Conservation (phyloP, 2,113 vertebrate genomes). For the Aegotheles bennettii region DNA sequence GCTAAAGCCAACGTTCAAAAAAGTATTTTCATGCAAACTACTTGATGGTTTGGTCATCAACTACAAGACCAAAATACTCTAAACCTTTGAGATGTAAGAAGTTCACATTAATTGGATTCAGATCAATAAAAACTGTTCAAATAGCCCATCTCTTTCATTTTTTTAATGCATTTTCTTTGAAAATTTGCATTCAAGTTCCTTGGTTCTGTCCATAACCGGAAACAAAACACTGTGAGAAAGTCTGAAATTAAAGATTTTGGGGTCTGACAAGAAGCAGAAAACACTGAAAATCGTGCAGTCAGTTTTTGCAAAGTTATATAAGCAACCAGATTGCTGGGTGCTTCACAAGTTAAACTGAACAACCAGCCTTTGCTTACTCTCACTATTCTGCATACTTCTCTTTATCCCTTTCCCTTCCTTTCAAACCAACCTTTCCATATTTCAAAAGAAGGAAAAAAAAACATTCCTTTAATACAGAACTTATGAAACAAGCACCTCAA, state of each 20-base stretch:
- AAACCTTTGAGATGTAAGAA: background rate
- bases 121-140: background rate
- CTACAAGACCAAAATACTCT: background rate
- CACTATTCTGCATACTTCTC: background rate
- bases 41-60: background rate
- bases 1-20: accelerated
- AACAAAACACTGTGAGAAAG: background rate
- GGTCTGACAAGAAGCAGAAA: constrained; percentile 18
- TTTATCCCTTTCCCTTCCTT: background rate
- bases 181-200: background rate
- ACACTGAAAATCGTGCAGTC: background rate
- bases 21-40: background rate
- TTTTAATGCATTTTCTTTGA: background rate
- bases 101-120: background rate
- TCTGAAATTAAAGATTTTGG: constrained; percentile 6
- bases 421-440: background rate
- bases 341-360: background rate
- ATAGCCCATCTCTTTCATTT: background rate
- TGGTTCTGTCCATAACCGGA: background rate
- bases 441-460: background rate
- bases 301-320: background rate
- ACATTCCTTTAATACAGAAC: background rate
- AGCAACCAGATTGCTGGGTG: background rate
- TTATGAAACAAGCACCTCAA: background rate
- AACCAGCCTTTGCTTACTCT: background rate